Evolutionary conservation across 1,140 invertebrate species (phyloP), one percentile per base, ranked within the genome.

Genomic region (Brachionus calyciflorus): DNA sequence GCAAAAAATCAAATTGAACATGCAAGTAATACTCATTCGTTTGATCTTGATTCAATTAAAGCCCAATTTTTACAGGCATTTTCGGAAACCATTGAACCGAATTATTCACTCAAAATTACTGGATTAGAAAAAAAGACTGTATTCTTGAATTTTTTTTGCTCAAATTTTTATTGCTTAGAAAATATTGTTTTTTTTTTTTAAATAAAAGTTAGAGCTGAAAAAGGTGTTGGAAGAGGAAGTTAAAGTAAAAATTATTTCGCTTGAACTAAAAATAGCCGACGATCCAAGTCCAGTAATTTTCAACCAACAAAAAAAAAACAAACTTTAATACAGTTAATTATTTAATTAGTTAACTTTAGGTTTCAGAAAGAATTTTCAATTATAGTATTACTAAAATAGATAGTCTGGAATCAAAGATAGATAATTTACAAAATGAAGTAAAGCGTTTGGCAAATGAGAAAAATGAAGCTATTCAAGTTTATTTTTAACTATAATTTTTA

Each of bases 381-480:
- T 65, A 44, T 24, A 44, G 60, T 26, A 65, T 65, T 2, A 44
- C 21, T 3, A 41, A 44, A 44, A 65, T 65, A 19, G 44, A 44
- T 10, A 9, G 30, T 44, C 17, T 65, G 7, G 37, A 65, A 44
- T 44, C 7, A 2, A 26, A 9, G 24, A 44, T 44, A 5, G 40
- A 41, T 14, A 12, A 21, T 6, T 26, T 65, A 24, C 37, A 65
- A 26, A 65, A 28, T 17, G 60, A 44, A 44, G 19, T 65, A 26
- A 44, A 65, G 26, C 6, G 41, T 19, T 24, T 65, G 10, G 12
- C 17, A 24, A 14, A 10, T 0, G 17, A 65, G 44, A 65, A 65
- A 44, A 44, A 65, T 65, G 60, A 24, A 44, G 60, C 60, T 24
- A 41, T 65, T 21, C 19, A 65, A 19, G 60, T 65, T 24, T 44